Evolutionary conservation across 1,140 invertebrate species (phyloP).

Genomic region (Leguminivora glycinivorella): DNA sequence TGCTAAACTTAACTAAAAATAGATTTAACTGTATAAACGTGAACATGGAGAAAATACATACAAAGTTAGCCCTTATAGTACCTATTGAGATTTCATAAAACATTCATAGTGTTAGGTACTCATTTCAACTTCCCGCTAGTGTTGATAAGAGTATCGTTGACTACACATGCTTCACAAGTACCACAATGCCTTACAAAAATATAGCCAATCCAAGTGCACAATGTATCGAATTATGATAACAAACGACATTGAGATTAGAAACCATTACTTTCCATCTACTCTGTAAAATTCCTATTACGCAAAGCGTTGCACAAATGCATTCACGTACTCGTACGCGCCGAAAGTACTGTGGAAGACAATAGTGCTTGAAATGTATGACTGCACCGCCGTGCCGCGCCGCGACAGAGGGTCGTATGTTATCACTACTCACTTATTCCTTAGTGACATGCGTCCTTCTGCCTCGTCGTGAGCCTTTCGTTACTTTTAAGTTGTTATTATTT

Average conservation of each 20-base stretch:
- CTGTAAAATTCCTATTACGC: constrained; percentile 51
- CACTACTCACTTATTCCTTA: no score
- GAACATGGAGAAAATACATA: no score
- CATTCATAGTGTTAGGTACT: background rate
- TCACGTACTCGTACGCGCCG: constrained; percentile 32
- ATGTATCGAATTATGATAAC: constrained; percentile 51
- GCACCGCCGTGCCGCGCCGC: no score
- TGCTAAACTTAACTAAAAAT: no score
- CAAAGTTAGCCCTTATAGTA: no score
- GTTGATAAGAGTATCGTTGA: background rate
- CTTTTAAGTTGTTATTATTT: no score
- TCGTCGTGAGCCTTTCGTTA: no score
- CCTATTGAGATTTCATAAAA: background rate
- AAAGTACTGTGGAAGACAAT: constrained; percentile 36
- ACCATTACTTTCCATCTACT: constrained; percentile 54
- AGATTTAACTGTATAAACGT: no score
- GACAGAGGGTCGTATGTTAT: no score
- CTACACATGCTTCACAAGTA: background rate
- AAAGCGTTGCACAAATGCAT: constrained; percentile 37
- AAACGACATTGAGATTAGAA: constrained; percentile 55
- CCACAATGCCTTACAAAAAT: constrained; percentile 10
- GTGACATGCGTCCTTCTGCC: no score
- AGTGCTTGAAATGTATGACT: constrained; percentile 32
- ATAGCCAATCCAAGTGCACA: constrained; percentile 31
- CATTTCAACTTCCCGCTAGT: constrained; percentile 6